A percentile compares a stretch with the other conserved stretches of the same genome.
Evolutionary conservation across 2,888 invertebrate species (phyloP).

Genomic region (Xestoiulus laeticollis): DNA sequence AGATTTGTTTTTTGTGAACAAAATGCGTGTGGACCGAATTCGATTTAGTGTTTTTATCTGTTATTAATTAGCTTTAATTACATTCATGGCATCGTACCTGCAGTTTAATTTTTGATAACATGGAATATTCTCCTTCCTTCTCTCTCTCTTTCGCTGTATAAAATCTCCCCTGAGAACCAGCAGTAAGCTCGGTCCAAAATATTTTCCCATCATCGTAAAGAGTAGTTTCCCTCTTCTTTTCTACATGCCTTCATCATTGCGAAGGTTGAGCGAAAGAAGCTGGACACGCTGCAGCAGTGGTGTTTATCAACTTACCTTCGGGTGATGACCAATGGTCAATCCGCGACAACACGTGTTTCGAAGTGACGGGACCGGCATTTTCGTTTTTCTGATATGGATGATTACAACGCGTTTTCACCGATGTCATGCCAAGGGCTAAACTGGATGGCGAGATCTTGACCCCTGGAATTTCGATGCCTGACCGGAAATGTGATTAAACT

Average conservation of each 20-base stretch:
- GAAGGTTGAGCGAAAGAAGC: background rate
- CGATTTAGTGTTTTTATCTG: background rate
- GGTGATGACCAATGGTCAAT: background rate
- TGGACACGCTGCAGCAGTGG: background rate
- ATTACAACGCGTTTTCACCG: background rate
- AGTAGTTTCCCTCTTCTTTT: constrained; percentile 23
- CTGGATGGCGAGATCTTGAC: background rate
- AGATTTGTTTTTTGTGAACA: background rate
- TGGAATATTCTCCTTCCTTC: background rate
- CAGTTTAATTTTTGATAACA: background rate
- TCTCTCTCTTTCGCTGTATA: background rate
- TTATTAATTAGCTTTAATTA: background rate
- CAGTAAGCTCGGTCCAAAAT: constrained; percentile 9
- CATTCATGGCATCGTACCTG: background rate
- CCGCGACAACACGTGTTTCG: background rate
- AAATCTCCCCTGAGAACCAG: constrained; percentile 24
- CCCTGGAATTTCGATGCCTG: background rate
- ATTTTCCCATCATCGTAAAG: background rate
- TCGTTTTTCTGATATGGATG: background rate
- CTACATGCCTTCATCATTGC: background rate
- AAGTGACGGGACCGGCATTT: background rate
- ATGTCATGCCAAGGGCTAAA: background rate
- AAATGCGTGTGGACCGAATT: background rate
- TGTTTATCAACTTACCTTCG: background rate
- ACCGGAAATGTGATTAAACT: background rate